Base-by-base conservation (phyloP, 2,797 vertebrate genomes). In the Choloepus didactylus region DNA sequence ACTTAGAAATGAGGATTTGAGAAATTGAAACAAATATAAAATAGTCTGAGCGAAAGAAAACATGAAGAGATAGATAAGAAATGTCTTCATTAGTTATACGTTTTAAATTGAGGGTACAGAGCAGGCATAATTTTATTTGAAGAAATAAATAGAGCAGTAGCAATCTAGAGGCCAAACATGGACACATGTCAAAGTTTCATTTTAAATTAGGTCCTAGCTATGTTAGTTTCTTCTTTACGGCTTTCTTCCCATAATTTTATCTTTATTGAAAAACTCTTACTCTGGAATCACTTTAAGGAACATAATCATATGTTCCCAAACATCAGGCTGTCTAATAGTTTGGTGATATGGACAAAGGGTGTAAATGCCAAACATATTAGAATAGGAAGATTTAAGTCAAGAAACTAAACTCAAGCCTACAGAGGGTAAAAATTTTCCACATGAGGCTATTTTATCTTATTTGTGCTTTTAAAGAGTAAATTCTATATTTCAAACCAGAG, bases 371-470 rank as follows among this genome's bases (percentile, higher is more conserved):
- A 93, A 85, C 9, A 51, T 81, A 69, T 72, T 56, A 94, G 27
- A 89, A 46, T 81, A 54, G 60, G 56, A 95, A 90, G 46, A 93
- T 64, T 93, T 77, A 91, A 87, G 38, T 87, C 62, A 90, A 70
- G 69, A 95, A 92, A 46, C 73, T 84, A 92, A 95, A 94, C n/a
- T 86, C 84, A 16, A 44, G 35, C 93, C 59, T 95, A 91, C 62
- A 81, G 64, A 51, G 1, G 15, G 23, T 72, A 73, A 89, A 86
- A n/a, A 19, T 92, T 88, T 70, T 67, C 46, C 41, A 51, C 44
- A 83, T 23, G 38, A 87, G n/a, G 29, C 56, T 66, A 64, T 23
- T 87, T 83, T 80, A 91, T 62, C 54, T 86, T 91, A 88, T 18
- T 64, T 83, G 23, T 59, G 60, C 31, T 66, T 93, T 77, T 76